Evolutionary conservation across 2,113 vertebrate species (phyloP).

Genomic region (Gymnorhina tibicen): DNA sequence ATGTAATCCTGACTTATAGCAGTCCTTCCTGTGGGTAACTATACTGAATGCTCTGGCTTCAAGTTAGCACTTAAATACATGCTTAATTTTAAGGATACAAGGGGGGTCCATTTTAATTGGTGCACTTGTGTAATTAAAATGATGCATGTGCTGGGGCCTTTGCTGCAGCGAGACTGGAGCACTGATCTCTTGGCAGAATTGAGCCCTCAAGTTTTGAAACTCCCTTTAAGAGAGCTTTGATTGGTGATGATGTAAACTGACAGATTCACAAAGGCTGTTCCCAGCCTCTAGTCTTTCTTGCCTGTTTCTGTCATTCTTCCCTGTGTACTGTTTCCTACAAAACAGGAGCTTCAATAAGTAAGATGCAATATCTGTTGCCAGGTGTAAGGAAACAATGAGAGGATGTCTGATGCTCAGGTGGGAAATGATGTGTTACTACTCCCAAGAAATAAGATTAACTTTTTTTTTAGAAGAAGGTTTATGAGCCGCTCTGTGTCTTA

Average conservation of each 20-base stretch:
- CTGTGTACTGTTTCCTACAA: background rate
- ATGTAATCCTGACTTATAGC: background rate
- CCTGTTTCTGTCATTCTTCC: conserved; percentile 13
- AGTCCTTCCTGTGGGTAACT: background rate
- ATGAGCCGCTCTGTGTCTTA: background rate
- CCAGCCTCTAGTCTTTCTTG: background rate
- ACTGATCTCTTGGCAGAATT: background rate
- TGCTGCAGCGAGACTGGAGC: background rate
- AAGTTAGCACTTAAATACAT: background rate
- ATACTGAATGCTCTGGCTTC: background rate
- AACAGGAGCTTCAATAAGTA: background rate
- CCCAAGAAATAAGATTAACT: background rate
- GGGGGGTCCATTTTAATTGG: background rate
- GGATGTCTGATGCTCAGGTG: conserved; percentile 22
- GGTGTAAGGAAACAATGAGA: conserved; percentile 22
- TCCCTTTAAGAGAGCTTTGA: background rate
- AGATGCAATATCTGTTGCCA: background rate
- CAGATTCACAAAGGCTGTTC: conserved; percentile 23
- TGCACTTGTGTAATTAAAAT: background rate
- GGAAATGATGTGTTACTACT: background rate
- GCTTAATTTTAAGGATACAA: background rate
- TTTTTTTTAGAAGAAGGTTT: background rate
- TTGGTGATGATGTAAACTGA: conserved; percentile 4
- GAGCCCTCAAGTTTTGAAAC: background rate
- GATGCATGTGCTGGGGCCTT: background rate